Base-by-base conservation (phyloP, 2,888 invertebrate genomes). In the Tetanocera ferruginea region DNA sequence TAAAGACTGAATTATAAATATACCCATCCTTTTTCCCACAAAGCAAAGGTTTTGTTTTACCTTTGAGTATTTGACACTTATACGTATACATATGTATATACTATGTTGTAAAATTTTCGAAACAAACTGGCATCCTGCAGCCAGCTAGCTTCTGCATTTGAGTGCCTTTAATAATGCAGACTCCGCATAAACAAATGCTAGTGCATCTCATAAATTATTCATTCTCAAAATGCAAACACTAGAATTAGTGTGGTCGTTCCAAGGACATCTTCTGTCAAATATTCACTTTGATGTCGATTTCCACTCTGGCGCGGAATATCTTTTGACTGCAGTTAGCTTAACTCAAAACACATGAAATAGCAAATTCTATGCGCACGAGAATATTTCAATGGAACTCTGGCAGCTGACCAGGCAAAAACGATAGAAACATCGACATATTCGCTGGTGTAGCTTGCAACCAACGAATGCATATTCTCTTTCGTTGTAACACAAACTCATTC, bases 241-340 rank as follows among this genome's bases (percentile, higher is more conserved):
- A 28, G 55, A 52, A 71, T 71, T 52, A 71, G 71, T 71, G 31
- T 55, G 19, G 37, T 72, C 60, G 37, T 72, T 34, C 37, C 60
- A 37, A 57, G 57, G 23, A 72, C 52, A 60, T 34, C 72, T 57
- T 55, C 72, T 9, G 57, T 72, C 72, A 72, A 60, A 34, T 23
- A 72, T 72, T 72, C 72, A 37, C 71, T 71, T 60, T 72, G 72
- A 72, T 72, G 72, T 60, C 72, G 72, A 57, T 71, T 72, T 72
- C 55, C 72, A 60, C 25, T 31, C 19, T 34, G 67, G 11, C 9
- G 67, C 66, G 19, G n/a, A 34, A 19, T 23, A 19, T 43, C 43
- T n/a, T 37, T 34, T 31, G 28, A 28, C 64, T n/a, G 43, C 43
- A 43, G 43, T 43, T 43, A 43, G 43, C 43, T 43, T 43, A 11